A percentile compares a stretch with the other conserved stretches of the same genome.
These are phyloP conservation scores for Ciconia boyciana DNA, from an alignment of 2,113 vertebrate genomes.

Conservation along the genomic window DNA sequence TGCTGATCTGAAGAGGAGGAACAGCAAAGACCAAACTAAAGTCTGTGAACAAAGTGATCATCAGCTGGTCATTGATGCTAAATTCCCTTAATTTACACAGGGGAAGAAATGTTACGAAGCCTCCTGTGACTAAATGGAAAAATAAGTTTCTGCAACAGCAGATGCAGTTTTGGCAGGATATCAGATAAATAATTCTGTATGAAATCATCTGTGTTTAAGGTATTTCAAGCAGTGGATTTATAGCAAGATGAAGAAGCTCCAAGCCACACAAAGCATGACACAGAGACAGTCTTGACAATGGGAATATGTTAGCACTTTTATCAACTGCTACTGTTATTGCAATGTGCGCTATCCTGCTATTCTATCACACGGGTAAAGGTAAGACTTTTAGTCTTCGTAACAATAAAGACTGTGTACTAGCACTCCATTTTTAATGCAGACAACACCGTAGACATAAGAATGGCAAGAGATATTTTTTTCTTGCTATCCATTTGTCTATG, in stretches of 20 bases:
- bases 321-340: neutral
- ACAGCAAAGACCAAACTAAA: neutral
- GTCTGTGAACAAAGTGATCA: neutral
- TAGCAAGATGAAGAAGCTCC: neutral
- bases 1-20: neutral
- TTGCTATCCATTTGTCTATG: neutral
- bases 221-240: neutral
- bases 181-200: neutral
- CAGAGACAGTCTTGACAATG: neutral
- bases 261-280: neutral
- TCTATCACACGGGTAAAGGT: neutral
- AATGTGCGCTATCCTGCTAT: neutral
- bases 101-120: neutral
- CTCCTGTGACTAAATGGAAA: neutral
- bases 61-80: neutral
- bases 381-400: neutral
- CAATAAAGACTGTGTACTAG: neutral
- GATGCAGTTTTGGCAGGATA: neutral
- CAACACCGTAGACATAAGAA: neutral
- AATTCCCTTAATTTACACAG: neutral
- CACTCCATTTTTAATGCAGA: neutral
- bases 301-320: neutral
- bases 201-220: neutral
- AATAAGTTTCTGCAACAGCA: neutral
- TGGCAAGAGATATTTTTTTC: neutral